These are phyloP conservation scores for Dascyllus trimaculatus DNA, from an alignment of 2,113 vertebrate species.

Conservation along the genomic window DNA sequence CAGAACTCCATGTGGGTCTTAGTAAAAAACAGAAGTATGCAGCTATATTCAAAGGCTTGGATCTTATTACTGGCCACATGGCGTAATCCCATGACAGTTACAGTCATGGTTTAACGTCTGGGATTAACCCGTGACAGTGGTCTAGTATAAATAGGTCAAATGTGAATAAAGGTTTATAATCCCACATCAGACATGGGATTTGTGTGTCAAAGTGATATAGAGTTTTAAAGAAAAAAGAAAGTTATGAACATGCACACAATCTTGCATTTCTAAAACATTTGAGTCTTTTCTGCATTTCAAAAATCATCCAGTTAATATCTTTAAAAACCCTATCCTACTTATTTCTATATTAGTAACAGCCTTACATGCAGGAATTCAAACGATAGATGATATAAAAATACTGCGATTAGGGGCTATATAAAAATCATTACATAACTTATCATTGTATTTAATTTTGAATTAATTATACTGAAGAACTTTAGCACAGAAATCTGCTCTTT, in stretches of 20 bases:
- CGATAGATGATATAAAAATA: not conserved
- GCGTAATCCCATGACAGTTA: conserved; percentile 10
- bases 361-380: not conserved
- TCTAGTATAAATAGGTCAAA: conserved; percentile 43
- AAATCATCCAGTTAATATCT: no score
- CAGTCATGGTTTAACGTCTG: conserved; percentile 5
- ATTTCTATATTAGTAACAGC: not conserved
- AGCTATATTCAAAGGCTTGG: not conserved
- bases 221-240: not conserved
- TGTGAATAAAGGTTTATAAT: conserved; percentile 37
- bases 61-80: not conserved
- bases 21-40: not conserved
- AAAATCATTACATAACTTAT: no score
- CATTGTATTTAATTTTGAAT: no score
- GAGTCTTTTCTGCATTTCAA: no score
- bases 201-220: not conserved
- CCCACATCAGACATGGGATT: conserved; percentile 24
- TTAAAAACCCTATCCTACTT: not conserved
- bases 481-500: no score
- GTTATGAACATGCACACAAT: not conserved
- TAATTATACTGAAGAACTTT: no score
- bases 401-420: no score
- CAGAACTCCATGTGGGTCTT: not conserved
- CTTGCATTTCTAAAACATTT: not conserved
- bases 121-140: conserved; percentile 21